Percentiles rank a stretch among this genome's conserved stretches.
phyloP scores from a whole-genome alignment of 37 sponge, comb jelly and placozoan species.

The Cliona cf. orientalis region DNA sequence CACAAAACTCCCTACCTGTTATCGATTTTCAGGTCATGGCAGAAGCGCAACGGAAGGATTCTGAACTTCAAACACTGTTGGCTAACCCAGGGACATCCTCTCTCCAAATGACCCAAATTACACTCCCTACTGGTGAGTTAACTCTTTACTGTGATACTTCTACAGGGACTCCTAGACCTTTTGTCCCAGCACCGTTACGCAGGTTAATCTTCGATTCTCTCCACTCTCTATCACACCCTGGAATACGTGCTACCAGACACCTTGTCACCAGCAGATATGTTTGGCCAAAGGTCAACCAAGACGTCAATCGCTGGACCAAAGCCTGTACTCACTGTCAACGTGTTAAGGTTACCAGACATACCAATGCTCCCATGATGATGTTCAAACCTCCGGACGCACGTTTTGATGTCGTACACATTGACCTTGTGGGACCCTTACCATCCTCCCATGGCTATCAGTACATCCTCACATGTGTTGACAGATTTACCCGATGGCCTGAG shows the following conservation, averaged over 20 bases:
- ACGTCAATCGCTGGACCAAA: constrained; percentile 60
- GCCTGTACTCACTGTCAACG: constrained; percentile 61
- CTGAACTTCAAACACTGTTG: constrained; percentile 23
- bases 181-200: constrained; percentile 37
- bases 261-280: constrained; percentile 59
- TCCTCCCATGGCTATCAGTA: constrained; percentile 62
- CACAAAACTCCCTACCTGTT: not conserved
- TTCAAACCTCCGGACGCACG: constrained; percentile 48
- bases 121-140: constrained; percentile 15
- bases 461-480: constrained; percentile 56
- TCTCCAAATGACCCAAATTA: constrained; percentile 27
- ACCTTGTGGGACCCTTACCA: constrained; percentile 72
- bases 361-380: constrained; percentile 35
- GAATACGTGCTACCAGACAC: constrained; percentile 57
- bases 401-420: constrained; percentile 59
- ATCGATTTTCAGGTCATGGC: constrained; percentile 53
- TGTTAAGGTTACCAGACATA: constrained; percentile 49
- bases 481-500: constrained; percentile 61
- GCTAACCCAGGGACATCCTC: constrained; percentile 19
- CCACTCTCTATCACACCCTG: constrained; percentile 63
- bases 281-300: constrained; percentile 70
- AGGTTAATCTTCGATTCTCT: constrained; percentile 50
- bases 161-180: constrained; percentile 50
- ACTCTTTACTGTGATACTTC: constrained; percentile 53
- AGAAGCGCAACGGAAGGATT: constrained; percentile 37